phyloP scores from a whole-genome alignment of 2,113 vertebrate species.

The Scomber japonicus region DNA sequence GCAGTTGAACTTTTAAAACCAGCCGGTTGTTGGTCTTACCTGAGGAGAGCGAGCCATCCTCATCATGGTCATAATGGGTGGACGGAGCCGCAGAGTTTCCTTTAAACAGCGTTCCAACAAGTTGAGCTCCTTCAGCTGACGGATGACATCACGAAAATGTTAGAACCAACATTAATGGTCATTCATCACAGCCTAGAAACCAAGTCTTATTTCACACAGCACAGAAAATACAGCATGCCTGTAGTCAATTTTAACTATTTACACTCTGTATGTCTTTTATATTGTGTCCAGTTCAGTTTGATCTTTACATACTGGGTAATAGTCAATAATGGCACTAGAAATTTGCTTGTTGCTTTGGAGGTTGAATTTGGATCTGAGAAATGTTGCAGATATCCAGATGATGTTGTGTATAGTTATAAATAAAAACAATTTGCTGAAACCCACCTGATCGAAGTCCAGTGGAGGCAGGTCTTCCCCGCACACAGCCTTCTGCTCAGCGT shows the following conservation, averaged over 20 bases:
- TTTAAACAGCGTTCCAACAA: conserved; percentile 95
- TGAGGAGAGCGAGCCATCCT: conserved; percentile 94
- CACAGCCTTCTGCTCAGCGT: conserved; percentile 89
- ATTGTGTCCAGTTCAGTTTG: no score
- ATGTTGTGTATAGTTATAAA: no score
- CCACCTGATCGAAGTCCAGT: conserved; percentile 91
- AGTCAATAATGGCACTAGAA: no score
- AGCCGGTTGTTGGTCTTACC: conserved; percentile 70
- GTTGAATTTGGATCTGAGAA: no score
- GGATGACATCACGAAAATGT: conserved; percentile 8
- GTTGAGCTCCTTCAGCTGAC: conserved; percentile 91
- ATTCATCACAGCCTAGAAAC: background rate
- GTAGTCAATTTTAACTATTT: background rate
- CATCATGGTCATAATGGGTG: conserved; percentile 99
- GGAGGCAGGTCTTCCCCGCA: conserved; percentile 91
- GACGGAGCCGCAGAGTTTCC: conserved; percentile 95
- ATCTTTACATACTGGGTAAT: no score
- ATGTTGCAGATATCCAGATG: no score
- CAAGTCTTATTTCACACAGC: background rate
- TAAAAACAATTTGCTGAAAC: no score
- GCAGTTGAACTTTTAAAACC: no score
- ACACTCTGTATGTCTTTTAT: background rate
- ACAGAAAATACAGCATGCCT: background rate
- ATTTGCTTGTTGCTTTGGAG: no score
- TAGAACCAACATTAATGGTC: background rate